A percentile compares a stretch with the other conserved stretches of the same genome.
Conservation (phyloP, 2,113 vertebrate genomes). For the Sterna hirundo region DNA sequence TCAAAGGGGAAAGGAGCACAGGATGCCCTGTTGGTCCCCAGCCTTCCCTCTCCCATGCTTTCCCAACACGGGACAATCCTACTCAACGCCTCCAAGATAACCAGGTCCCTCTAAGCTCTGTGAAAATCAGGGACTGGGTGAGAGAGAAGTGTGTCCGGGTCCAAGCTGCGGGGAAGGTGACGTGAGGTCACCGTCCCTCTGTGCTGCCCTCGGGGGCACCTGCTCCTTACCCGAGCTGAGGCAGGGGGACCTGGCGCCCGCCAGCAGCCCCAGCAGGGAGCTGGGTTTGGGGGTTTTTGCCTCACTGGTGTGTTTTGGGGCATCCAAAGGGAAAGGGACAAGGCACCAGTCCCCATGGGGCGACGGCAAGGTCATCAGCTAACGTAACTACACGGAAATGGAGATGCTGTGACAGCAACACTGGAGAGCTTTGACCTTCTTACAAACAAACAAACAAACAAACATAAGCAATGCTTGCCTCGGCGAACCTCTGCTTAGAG, state of each 20-base stretch:
- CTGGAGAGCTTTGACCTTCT: fast-evolving
- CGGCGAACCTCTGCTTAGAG: neutral
- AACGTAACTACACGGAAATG: fast-evolving
- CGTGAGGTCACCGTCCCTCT: fast-evolving
- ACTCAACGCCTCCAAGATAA: neutral
- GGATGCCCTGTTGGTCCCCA: neutral
- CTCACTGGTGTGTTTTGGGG: neutral
- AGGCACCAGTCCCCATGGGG: fast-evolving
- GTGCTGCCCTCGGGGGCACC: neutral
- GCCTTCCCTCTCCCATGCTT: neutral
- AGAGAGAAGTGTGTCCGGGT: neutral
- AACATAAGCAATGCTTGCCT: neutral
- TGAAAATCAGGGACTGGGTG: neutral
- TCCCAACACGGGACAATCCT: neutral
- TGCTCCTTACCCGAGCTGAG: fast-evolving
- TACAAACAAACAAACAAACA: neutral
- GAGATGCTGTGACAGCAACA: fast-evolving
- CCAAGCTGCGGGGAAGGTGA: neutral
- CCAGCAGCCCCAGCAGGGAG: neutral
- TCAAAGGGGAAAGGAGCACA: fast-evolving
- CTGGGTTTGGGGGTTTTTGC: fast-evolving
- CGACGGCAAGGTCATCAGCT: neutral
- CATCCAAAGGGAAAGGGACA: neutral
- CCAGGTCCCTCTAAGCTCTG: neutral
- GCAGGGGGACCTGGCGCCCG: too few relatives aligned